Percentiles rank a stretch among this genome's conserved stretches.
These are phyloP conservation scores for Sciaenops ocellatus DNA, from an alignment of 2,797 vertebrate genomes.

Conservation along the genomic window DNA sequence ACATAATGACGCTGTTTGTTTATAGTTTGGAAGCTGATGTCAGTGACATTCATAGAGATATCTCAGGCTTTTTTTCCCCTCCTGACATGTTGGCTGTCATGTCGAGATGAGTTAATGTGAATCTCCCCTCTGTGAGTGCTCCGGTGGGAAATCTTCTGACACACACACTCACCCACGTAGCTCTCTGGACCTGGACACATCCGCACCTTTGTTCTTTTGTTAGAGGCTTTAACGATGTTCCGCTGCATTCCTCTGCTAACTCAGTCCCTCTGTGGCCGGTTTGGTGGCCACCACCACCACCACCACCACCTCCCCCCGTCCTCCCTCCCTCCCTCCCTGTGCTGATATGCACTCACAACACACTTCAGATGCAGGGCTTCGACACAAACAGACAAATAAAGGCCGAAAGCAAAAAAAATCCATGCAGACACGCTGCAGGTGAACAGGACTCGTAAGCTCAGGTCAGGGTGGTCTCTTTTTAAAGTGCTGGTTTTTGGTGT, in stretches of 20 bases:
- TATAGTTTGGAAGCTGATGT: neutral
- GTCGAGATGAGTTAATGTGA: slow-evolving; percentile 77
- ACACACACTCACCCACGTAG: slow-evolving; percentile 35
- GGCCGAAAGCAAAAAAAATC: too few relatives aligned
- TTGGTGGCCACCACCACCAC: slow-evolving; percentile 56
- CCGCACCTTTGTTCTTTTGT: slow-evolving; percentile 88
- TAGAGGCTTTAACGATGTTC: slow-evolving; percentile 87
- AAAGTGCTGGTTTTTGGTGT: slow-evolving; percentile 67
- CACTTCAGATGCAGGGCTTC: neutral
- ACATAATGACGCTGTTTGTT: neutral
- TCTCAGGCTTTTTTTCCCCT: slow-evolving; percentile 14
- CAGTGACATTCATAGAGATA: slow-evolving; percentile 54
- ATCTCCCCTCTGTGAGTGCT: slow-evolving; percentile 42
- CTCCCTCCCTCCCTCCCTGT: slow-evolving; percentile 41
- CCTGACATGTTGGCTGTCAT: slow-evolving; percentile 67
- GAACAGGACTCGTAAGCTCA: slow-evolving; percentile 5
- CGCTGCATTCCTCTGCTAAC: slow-evolving; percentile 88
- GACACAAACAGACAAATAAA: neutral
- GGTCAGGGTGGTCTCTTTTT: slow-evolving; percentile 73
- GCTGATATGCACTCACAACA: slow-evolving; percentile 39
- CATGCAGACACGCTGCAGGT: slow-evolving; percentile 37
- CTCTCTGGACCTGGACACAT: slow-evolving; percentile 76
- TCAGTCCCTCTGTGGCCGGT: slow-evolving; percentile 84
- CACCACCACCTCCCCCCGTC: too few relatives aligned
- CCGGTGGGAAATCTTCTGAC: slow-evolving; percentile 56